phyloP scores from a whole-genome alignment of 2,888 invertebrate genomes.

The Tenodera sinensis region DNA sequence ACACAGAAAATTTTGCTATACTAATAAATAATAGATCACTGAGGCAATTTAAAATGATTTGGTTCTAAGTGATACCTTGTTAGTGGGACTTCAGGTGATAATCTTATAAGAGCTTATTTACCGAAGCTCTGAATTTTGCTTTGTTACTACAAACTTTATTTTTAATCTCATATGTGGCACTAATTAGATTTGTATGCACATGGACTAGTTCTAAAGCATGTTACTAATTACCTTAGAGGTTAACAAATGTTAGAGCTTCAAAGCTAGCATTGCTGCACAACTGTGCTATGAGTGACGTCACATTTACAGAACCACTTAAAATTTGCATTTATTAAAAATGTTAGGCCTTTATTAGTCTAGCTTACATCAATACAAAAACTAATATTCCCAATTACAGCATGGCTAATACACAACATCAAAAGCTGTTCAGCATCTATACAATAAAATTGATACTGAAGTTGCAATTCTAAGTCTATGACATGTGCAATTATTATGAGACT shows the following conservation, averaged over 20 bases:
- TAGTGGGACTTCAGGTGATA: neutral
- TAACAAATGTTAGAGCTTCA: neutral
- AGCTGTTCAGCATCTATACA: neutral
- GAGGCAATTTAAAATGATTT: neutral
- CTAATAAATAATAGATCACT: too few species aligned
- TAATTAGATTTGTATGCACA: neutral
- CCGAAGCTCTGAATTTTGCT: neutral
- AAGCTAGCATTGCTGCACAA: neutral
- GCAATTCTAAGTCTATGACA: neutral
- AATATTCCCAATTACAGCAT: neutral
- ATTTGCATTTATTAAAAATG: neutral
- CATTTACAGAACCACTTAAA: neutral
- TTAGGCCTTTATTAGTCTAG: neutral
- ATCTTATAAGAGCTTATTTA: neutral
- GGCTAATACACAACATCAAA: neutral
- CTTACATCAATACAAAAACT: neutral
- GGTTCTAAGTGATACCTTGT: neutral
- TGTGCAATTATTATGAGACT: neutral
- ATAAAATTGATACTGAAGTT: neutral
- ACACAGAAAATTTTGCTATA: too few species aligned
- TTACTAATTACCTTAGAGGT: neutral
- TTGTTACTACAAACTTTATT: neutral
- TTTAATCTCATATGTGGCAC: neutral
- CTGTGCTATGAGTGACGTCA: neutral
- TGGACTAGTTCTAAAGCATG: neutral